Conservation (phyloP, 92 coral and sea anemone species). For the Nematostella vectensis region DNA sequence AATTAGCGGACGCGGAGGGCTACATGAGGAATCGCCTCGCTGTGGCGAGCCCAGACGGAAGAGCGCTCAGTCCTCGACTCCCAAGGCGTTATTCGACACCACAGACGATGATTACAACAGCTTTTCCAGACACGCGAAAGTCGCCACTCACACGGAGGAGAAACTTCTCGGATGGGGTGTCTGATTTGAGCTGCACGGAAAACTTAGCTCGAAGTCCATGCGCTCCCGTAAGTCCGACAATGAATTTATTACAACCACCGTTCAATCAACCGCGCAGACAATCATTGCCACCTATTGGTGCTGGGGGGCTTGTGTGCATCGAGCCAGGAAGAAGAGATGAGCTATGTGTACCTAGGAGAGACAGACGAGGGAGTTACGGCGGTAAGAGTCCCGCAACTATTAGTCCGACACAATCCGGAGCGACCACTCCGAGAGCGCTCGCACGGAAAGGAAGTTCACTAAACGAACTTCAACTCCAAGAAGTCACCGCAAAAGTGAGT, state of each 20-base stretch:
- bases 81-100: conserved; percentile 62
- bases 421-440: conserved; percentile 33
- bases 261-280: conserved; percentile 71
- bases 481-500: conserved; percentile 61
- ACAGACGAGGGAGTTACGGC: conserved; percentile 36
- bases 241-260: conserved; percentile 51
- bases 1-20: conserved; percentile 59
- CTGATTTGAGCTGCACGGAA: conserved; percentile 9
- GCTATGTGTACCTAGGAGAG: background rate
- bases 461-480: conserved; percentile 46
- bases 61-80: conserved; percentile 58
- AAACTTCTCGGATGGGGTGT: conserved; percentile 39
- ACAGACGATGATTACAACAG: background rate
- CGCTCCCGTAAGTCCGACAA: conserved; percentile 44
- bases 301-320: conserved; percentile 42
- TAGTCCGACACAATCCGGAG: conserved; percentile 16
- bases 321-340: conserved; percentile 22
- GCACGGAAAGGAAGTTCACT: conserved; percentile 49
- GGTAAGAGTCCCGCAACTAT: conserved; percentile 16
- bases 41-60: conserved; percentile 20
- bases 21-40: conserved; percentile 39
- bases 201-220: conserved; percentile 10
- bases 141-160: conserved; percentile 41
- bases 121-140: conserved; percentile 14
- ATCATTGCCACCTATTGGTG: conserved; percentile 69